Conservation (phyloP, 1,140 invertebrate species). For the Metaphire vulgaris region DNA sequence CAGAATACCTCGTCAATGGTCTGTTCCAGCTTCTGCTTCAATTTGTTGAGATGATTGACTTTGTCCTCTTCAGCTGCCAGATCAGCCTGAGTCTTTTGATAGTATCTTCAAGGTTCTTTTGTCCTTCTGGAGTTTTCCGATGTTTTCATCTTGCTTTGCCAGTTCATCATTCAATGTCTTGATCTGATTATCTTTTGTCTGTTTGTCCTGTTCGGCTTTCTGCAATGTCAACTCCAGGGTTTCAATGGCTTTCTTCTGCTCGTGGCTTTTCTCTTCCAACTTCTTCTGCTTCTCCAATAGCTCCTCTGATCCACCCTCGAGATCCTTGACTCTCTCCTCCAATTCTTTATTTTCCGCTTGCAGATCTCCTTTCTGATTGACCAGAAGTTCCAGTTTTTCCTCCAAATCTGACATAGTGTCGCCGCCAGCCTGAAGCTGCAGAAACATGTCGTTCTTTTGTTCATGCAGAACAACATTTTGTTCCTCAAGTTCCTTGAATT, state of each 20-base stretch:
- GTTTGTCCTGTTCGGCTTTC: too few species aligned
- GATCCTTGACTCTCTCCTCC: slow-evolving; percentile 89
- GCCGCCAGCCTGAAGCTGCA: slow-evolving; percentile 81
- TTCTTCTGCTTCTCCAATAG: slow-evolving; percentile 90
- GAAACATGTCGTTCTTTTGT: slow-evolving; percentile 84
- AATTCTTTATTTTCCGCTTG: too few species aligned
- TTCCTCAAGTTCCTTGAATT: too few species aligned
- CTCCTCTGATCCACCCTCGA: slow-evolving; percentile 83
- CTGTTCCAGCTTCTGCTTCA: slow-evolving; percentile 95
- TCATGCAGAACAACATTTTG: slow-evolving; percentile 74
- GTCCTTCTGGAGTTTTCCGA: slow-evolving; percentile 98
- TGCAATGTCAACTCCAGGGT: slow-evolving; percentile 91
- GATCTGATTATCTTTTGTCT: too few species aligned
- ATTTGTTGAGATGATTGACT: slow-evolving; percentile 97
- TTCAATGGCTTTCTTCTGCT: slow-evolving; percentile 95
- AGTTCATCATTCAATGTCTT: too few species aligned
- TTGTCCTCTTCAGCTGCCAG: too few species aligned
- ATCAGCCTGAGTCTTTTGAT: slow-evolving; percentile 94
- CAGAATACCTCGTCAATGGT: slow-evolving; percentile 74
- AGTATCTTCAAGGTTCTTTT: slow-evolving; percentile 92
- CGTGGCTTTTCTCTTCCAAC: too few species aligned
- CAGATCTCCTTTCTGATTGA: slow-evolving; percentile 53
- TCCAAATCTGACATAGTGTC: slow-evolving; percentile 58
- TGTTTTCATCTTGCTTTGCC: slow-evolving; percentile 96
- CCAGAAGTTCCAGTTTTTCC: slow-evolving; percentile 6